phyloP scores from a whole-genome alignment of 2,113 vertebrate species.

The Sander lucioperca region DNA sequence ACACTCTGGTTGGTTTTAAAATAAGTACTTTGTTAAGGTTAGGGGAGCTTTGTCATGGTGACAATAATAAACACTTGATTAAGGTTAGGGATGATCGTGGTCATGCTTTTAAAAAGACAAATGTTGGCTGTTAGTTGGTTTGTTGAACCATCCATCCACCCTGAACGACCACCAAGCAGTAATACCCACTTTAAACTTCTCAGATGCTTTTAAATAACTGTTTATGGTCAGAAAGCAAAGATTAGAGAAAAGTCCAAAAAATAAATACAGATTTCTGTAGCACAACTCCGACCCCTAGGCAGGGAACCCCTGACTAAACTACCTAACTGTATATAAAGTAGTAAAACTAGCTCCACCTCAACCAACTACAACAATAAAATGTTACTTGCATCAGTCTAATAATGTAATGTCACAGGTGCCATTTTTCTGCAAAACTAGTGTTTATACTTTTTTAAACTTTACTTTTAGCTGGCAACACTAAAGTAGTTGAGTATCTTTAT shows the following conservation, averaged over 20 bases:
- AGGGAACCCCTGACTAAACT: not conserved
- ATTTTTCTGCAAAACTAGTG: not conserved
- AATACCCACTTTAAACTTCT: too few species aligned
- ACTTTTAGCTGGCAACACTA: not conserved
- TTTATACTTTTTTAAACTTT: not conserved
- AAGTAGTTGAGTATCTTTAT: not conserved
- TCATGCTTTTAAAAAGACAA: not conserved
- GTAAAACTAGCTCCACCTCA: not conserved
- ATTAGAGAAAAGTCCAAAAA: not conserved
- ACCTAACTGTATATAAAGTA: not conserved
- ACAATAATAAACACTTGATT: not conserved
- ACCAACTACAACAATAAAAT: not conserved
- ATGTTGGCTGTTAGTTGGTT: not conserved
- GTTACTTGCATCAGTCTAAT: not conserved
- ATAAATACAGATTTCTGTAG: not conserved
- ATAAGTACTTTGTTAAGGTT: not conserved
- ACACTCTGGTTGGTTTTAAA: not conserved
- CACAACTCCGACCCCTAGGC: not conserved
- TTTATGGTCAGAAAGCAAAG: not conserved
- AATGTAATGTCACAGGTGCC: not conserved
- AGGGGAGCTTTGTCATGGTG: not conserved
- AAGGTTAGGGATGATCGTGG: not conserved
- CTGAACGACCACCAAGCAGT: too few species aligned
- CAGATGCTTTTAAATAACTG: not conserved
- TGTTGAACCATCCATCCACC: not conserved